Conservation (phyloP, 2,888 invertebrate species). For the Scaptomyza caliginosa region DNA sequence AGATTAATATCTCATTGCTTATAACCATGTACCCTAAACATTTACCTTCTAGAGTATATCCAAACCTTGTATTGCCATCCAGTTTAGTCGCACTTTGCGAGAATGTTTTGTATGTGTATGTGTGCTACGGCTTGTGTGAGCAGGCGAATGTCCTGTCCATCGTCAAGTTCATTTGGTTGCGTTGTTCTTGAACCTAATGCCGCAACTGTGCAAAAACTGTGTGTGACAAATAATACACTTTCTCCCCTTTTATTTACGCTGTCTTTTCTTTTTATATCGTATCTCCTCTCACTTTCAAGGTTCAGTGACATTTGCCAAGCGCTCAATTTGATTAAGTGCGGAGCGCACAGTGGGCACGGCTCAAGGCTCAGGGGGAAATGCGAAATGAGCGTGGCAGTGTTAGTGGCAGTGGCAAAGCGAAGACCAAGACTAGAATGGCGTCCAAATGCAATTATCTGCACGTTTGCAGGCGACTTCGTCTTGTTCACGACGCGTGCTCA, state of each 20-base stretch:
- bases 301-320: slow-evolving; percentile 73
- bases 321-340: slow-evolving; percentile 76
- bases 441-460: slow-evolving; percentile 73
- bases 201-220: slow-evolving; percentile 51
- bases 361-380: slow-evolving; percentile 24
- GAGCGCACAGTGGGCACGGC: slow-evolving; percentile 32
- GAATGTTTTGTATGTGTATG: background rate
- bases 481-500: slow-evolving; percentile 44
- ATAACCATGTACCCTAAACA: too few species aligned
- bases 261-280: background rate
- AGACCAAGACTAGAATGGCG: slow-evolving; percentile 20
- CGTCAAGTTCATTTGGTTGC: slow-evolving; percentile 62
- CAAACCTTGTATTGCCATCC: background rate
- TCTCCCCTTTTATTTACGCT: slow-evolving; percentile 28
- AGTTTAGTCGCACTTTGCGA: background rate
- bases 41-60: background rate
- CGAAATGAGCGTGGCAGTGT: background rate
- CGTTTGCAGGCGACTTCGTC: slow-evolving; percentile 38
- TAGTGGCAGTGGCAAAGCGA: background rate
- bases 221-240: slow-evolving; percentile 67
- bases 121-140: slow-evolving; percentile 1
- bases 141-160: slow-evolving; percentile 72
- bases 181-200: slow-evolving; percentile 71
- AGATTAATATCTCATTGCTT: too few species aligned
- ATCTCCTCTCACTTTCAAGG: slow-evolving; percentile 52